phyloP scores from a whole-genome alignment of 1,140 invertebrate species.

The Drepana arcuata region DNA sequence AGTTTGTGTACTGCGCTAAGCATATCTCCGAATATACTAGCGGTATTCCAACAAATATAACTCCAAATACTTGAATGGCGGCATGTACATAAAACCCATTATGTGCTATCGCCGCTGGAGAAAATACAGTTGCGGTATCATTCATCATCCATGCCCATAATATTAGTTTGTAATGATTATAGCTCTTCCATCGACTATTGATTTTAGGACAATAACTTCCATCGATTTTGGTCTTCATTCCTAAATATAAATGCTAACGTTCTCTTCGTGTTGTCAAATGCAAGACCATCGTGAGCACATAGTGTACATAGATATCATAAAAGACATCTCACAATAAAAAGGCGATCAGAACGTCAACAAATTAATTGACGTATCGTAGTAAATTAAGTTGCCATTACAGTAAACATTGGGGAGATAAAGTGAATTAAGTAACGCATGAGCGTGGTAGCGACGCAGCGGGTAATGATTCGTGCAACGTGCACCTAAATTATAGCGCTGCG shows the following conservation, averaged over 20 bases:
- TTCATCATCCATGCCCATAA: slow-evolving; percentile 56
- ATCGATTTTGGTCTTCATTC: slow-evolving; percentile 5
- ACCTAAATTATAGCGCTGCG: slow-evolving; percentile 63
- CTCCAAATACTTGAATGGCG: slow-evolving; percentile 23
- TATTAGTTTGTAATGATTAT: slow-evolving; percentile 41
- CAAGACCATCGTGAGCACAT: too few relatives aligned
- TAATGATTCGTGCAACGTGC: slow-evolving; percentile 66
- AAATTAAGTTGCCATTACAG: slow-evolving; percentile 43
- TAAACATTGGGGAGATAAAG: slow-evolving; percentile 49
- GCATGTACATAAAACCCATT: slow-evolving; percentile 38
- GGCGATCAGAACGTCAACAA: too few relatives aligned
- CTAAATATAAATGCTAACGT: too few relatives aligned
- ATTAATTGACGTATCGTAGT: slow-evolving; percentile 14
- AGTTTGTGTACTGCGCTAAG: slow-evolving; percentile 52
- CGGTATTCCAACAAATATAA: slow-evolving; percentile 49
- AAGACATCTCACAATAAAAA: too few relatives aligned
- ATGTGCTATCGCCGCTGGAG: slow-evolving; percentile 38
- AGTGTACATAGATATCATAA: too few relatives aligned
- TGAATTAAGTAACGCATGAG: slow-evolving; percentile 52
- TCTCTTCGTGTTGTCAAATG: too few relatives aligned
- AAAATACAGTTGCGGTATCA: slow-evolving; percentile 36
- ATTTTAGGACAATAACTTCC: slow-evolving; percentile 13
- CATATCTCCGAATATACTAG: slow-evolving; percentile 59
- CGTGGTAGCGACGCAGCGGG: slow-evolving; percentile 47
- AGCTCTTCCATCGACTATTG: slow-evolving; percentile 34